These are phyloP conservation scores for Pharmacophagus antenor DNA, from an alignment of 2,888 invertebrate species.

Conservation along the genomic window DNA sequence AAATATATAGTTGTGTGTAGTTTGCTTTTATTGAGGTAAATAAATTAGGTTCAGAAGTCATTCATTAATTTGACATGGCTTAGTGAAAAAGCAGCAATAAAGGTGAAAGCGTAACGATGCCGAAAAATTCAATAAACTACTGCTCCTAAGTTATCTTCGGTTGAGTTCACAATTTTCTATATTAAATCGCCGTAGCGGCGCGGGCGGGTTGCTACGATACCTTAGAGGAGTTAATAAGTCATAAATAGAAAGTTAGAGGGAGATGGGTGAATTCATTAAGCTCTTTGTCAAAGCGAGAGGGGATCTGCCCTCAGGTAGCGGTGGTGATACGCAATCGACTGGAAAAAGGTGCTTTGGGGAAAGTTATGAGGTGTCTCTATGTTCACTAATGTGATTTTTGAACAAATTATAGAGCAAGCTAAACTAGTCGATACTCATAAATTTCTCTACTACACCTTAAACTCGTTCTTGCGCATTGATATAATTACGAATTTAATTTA, in stretches of 20 bases:
- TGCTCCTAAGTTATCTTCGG: constrained; percentile 60
- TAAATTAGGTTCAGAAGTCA: too few relatives aligned
- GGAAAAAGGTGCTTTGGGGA: constrained; percentile 74
- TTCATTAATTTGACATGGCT: not conserved
- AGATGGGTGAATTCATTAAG: constrained; percentile 44
- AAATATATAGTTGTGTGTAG: too few relatives aligned
- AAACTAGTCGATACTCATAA: not conserved
- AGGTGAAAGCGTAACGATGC: constrained; percentile 38
- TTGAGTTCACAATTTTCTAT: constrained; percentile 77
- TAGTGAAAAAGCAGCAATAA: constrained; percentile 26
- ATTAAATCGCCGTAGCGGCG: constrained; percentile 68
- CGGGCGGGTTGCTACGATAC: constrained; percentile 78
- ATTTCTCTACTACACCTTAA: too few relatives aligned
- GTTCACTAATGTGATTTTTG: constrained; percentile 53
- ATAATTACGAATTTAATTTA: too few relatives aligned
- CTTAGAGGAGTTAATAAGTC: constrained; percentile 80
- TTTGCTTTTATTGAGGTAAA: too few relatives aligned
- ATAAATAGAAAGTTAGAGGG: constrained; percentile 67
- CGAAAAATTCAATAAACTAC: constrained; percentile 75
- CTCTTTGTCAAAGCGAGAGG: constrained; percentile 48
- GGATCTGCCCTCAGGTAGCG: constrained; percentile 59
- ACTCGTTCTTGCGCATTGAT: too few relatives aligned
- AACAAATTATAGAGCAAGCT: constrained; percentile 32
- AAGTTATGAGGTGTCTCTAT: constrained; percentile 64
- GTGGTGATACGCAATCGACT: constrained; percentile 72